Conservation (phyloP, 92 coral and sea anemone genomes). For the Porites divaricata region DNA sequence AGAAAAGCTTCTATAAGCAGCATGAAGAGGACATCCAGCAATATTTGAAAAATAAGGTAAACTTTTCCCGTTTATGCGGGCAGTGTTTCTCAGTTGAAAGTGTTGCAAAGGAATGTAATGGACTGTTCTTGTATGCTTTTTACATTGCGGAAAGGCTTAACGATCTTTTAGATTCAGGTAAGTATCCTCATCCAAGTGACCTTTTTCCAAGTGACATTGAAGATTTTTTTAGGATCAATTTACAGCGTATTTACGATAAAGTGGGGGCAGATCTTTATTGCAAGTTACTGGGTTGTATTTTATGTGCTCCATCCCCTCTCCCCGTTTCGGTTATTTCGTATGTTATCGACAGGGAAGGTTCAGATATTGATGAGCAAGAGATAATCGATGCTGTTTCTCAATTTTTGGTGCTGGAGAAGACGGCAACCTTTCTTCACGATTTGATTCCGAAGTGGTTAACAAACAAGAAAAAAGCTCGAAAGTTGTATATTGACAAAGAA, state of each 20-base stretch:
- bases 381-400: conserved; percentile 12
- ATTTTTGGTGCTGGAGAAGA: neutral
- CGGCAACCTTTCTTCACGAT: no score
- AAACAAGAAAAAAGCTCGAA: no score
- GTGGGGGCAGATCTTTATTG: neutral
- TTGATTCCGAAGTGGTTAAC: no score
- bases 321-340: conserved; percentile 6
- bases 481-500: no score
- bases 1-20: neutral
- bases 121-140: no score
- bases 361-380: neutral
- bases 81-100: neutral
- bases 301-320: neutral
- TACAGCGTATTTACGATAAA: neutral
- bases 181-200: neutral
- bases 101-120: neutral
- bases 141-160: neutral
- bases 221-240: neutral
- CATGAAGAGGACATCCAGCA: neutral
- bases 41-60: neutral
- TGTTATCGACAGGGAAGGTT: neutral
- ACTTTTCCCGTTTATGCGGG: neutral
- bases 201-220: neutral
- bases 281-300: neutral
- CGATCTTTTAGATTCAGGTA: neutral